Conservation (phyloP, 2,888 invertebrate genomes). For the Aspidiotus destructor region DNA sequence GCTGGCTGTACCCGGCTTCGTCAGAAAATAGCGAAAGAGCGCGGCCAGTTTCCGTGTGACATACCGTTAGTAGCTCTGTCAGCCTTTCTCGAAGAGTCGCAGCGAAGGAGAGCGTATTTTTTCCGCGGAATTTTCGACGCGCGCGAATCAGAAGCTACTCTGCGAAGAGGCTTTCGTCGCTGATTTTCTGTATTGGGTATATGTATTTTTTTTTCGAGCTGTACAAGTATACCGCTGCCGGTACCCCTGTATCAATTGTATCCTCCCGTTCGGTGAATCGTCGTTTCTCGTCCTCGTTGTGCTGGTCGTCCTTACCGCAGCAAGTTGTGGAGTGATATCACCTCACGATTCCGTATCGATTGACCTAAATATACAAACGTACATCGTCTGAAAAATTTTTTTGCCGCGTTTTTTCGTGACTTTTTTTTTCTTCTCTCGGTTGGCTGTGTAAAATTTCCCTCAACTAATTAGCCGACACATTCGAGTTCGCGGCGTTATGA, state of each 20-base stretch:
- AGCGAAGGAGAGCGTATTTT: background rate
- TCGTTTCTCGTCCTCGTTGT: slow-evolving; percentile 10
- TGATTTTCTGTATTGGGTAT: no score
- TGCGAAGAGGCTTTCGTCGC: no score
- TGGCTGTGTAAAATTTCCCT: background rate
- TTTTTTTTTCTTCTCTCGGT: background rate
- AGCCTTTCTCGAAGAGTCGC: background rate
- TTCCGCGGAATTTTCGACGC: background rate
- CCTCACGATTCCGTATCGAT: slow-evolving; percentile 23
- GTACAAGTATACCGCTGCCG: no score
- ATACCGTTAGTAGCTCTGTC: slow-evolving; percentile 20
- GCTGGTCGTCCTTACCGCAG: slow-evolving; percentile 2
- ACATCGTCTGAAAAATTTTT: slow-evolving; percentile 13
- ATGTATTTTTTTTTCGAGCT: no score
- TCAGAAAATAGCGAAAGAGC: background rate
- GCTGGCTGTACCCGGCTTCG: slow-evolving; percentile 12
- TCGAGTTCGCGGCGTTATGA: no score
- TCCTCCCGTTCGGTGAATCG: background rate
- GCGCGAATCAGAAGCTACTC: no score
- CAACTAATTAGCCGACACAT: no score
- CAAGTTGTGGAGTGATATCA: slow-evolving; percentile 3
- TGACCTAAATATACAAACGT: slow-evolving; percentile 20
- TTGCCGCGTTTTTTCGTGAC: background rate
- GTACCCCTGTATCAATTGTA: background rate
- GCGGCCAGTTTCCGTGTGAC: slow-evolving; percentile 31